Evolutionary conservation across 2,888 invertebrate genomes (phyloP), one percentile per base, ranked within the genome.

Genomic region (Apomyelois bistriatella): DNA sequence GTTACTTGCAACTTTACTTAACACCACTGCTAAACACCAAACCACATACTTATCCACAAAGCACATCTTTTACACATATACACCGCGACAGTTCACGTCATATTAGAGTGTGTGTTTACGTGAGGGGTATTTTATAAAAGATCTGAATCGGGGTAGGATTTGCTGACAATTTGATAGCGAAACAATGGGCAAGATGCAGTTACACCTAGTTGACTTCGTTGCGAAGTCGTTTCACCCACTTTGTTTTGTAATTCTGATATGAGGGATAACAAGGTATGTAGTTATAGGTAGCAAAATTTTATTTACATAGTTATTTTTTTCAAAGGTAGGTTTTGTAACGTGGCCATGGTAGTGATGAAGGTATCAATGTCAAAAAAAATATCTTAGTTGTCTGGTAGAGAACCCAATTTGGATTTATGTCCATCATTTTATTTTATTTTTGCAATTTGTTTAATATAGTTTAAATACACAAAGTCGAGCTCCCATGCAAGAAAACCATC

Each of bases 141-240:
- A 66, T 46, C 64, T 55, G 46, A 51, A 56, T 53, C 52, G 59
- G 53, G 56, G 66, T 70, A 79, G 81, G 70, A 81, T 43, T 43
- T 37, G 73, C 76, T 82, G 83, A 83, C 82, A 85, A 83, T 85
- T 83, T 86, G 83, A 81, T 83, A 76, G 70, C 61, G 73, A 72
- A 80, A 89, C 88, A 88, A 87, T 88, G 72, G 82, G 81, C 79
- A 70, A 85, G 82, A 79, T 70, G 65, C 66, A 71, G 87, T 87
- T 66, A 84, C 83, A 85, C 70, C 74, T 74, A 73, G 89, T 81
- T 88, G 88, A 66, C 57, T 79, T 57, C 59, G 68, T 89, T 89
- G 87, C 86, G 82, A 66, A 79, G 82, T 70, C 64, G 74, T 86
- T 85, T 86, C 87, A 84, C 86, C 72, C 70, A 69, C 77, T 80